Evolutionary conservation across 2,888 invertebrate species (phyloP).

Genomic region (Uropetala carovei): DNA sequence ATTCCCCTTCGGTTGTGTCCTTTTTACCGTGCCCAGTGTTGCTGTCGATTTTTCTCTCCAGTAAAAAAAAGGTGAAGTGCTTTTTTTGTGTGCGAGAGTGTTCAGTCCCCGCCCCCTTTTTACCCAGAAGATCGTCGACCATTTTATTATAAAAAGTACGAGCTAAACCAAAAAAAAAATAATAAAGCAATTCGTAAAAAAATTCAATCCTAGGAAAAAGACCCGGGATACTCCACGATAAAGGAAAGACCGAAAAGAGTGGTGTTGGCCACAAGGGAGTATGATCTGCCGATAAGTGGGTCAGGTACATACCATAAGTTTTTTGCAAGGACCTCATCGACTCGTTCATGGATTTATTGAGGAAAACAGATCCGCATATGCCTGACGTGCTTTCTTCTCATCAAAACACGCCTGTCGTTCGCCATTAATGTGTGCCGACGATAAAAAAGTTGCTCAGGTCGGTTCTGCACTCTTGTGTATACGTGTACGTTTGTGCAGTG

Average conservation of each 20-base stretch:
- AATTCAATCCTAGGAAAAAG: no score
- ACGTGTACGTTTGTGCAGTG: background rate
- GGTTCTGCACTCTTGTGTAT: background rate
- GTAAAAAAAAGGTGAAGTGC: background rate
- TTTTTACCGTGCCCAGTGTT: background rate
- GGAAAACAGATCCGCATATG: background rate
- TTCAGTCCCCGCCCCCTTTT: background rate
- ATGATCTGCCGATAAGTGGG: background rate
- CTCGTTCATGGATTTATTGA: background rate
- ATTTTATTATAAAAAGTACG: no score
- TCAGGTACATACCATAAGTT: background rate
- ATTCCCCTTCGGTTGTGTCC: no score
- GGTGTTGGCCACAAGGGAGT: background rate
- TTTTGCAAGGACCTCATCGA: background rate
- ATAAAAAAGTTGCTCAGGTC: background rate
- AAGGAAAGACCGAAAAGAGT: background rate
- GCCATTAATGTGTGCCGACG: background rate
- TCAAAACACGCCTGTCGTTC: no score
- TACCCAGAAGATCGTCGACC: background rate
- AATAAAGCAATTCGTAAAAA: no score
- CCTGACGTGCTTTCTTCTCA: no score
- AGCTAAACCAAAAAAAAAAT: no score
- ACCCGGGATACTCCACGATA: no score
- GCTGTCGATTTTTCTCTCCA: background rate
- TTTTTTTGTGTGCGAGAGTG: slow-evolving; percentile 20